Conservation (phyloP, 2,888 invertebrate genomes). For the Clusia tigrina region DNA sequence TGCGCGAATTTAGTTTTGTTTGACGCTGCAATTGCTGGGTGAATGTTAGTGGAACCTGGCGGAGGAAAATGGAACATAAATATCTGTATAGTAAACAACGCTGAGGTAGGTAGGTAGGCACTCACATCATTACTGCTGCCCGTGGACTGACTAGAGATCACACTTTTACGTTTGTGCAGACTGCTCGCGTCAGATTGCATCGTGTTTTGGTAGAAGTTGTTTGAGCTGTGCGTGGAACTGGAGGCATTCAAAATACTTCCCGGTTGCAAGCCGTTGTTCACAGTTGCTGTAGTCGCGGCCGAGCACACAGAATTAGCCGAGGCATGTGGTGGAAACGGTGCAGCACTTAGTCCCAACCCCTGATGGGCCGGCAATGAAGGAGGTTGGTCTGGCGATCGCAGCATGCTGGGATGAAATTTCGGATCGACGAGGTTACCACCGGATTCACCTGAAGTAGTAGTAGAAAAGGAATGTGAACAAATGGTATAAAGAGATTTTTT, state of each 20-base stretch:
- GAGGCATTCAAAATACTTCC: slow-evolving; percentile 59
- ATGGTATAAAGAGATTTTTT: slow-evolving; percentile 7
- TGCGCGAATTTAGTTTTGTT: slow-evolving; percentile 61
- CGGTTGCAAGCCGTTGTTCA: slow-evolving; percentile 52
- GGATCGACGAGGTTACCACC: slow-evolving; percentile 62
- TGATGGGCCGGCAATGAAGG: slow-evolving; percentile 58
- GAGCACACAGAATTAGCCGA: slow-evolving; percentile 56
- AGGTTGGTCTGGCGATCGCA: slow-evolving; percentile 64
- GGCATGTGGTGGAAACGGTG: slow-evolving; percentile 50
- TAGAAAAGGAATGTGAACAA: slow-evolving; percentile 23
- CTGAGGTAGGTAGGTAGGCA: slow-evolving; percentile 1
- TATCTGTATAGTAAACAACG: neutral
- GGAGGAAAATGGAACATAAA: slow-evolving; percentile 13
- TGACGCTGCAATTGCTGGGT: slow-evolving; percentile 85
- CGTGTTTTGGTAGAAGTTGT: slow-evolving; percentile 65
- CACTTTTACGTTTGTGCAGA: slow-evolving; percentile 65
- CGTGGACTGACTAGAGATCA: slow-evolving; percentile 66
- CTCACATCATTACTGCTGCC: slow-evolving; percentile 65
- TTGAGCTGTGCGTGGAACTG: slow-evolving; percentile 64
- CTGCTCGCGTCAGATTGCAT: slow-evolving; percentile 65
- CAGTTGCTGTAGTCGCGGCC: slow-evolving; percentile 56
- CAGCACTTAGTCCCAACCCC: slow-evolving; percentile 39
- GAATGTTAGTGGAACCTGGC: slow-evolving; percentile 79
- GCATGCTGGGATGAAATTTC: slow-evolving; percentile 62
- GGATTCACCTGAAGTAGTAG: slow-evolving; percentile 56